Percentiles rank a stretch among this genome's conserved stretches.
Conservation (phyloP, 2,113 vertebrate genomes). For the Sinocyclocheilus maitianheensis region DNA sequence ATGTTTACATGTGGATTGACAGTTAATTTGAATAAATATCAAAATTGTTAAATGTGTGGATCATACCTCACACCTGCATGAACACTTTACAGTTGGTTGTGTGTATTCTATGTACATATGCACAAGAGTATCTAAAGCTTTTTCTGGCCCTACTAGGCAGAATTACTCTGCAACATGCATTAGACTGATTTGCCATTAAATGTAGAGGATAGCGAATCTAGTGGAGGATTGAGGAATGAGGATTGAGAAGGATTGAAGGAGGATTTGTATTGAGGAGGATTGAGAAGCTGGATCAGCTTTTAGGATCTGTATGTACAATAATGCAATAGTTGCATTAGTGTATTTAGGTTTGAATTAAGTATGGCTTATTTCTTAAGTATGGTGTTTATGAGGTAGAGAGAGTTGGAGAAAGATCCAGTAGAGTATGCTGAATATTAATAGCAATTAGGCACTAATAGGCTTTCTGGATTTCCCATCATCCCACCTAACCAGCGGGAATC, state of each 20-base stretch:
- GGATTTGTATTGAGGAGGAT: too few relatives aligned
- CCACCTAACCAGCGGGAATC: conserved; percentile 70
- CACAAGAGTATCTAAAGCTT: neutral
- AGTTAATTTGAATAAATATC: neutral
- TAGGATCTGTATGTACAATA: neutral
- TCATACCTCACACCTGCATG: too few relatives aligned
- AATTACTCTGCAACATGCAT: neutral
- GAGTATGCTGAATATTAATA: conserved; percentile 62
- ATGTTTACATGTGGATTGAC: too few relatives aligned
- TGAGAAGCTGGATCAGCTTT: neutral
- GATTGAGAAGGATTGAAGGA: too few relatives aligned
- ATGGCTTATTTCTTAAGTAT: neutral
- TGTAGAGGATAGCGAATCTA: neutral
- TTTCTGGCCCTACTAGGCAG: neutral
- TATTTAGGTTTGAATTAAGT: neutral
- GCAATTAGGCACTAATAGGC: conserved; percentile 67
- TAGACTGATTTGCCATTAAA: neutral
- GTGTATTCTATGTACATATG: neutral
- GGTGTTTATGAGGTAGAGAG: neutral
- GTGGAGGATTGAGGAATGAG: neutral
- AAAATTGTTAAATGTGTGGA: too few relatives aligned
- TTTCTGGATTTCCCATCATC: conserved; percentile 74
- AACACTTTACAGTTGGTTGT: too few relatives aligned
- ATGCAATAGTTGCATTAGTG: neutral
- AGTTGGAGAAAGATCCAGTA: conserved; percentile 7